Conservation (phyloP, 2,113 vertebrate genomes). For the Gorsachius goisagi region DNA sequence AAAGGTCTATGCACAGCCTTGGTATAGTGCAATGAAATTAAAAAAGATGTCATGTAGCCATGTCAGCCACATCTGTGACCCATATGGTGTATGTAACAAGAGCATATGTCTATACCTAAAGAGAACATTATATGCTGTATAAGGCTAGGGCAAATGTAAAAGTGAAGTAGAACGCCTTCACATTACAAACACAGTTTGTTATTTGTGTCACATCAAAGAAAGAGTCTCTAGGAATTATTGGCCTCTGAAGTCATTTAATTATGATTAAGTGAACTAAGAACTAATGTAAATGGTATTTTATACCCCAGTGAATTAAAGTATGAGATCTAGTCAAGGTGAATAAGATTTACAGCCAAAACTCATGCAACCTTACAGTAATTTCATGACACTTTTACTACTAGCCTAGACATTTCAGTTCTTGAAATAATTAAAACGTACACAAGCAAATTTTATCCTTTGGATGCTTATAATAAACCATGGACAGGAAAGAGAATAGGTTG, state of each 20-base stretch:
- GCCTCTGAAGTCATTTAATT: constrained; percentile 79
- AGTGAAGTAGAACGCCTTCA: constrained; percentile 61
- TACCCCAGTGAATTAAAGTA: constrained; percentile 77
- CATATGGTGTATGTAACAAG: constrained; percentile 76
- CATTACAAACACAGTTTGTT: constrained; percentile 73
- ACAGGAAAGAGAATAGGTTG: constrained; percentile 33
- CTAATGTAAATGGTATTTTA: constrained; percentile 76
- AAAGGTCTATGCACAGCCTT: constrained; percentile 15
- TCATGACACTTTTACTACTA: constrained; percentile 71
- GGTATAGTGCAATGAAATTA: constrained; percentile 59
- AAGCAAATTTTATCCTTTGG: constrained; percentile 49
- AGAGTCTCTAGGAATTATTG: constrained; percentile 70
- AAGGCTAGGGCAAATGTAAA: constrained; percentile 64
- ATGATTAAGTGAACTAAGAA: constrained; percentile 79
- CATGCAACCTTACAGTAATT: constrained; percentile 77
- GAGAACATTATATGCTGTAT: constrained; percentile 60
- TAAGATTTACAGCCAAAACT: constrained; percentile 77
- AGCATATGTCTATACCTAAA: constrained; percentile 70
- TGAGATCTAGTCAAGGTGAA: constrained; percentile 74
- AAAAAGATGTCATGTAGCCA: constrained; percentile 66
- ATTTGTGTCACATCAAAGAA: constrained; percentile 80
- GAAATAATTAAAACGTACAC: constrained; percentile 72
- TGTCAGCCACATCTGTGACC: constrained; percentile 76
- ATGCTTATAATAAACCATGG: constrained; percentile 29
- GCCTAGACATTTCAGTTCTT: constrained; percentile 62